Base-by-base conservation (phyloP, 2,113 vertebrate species). In the Delphinapterus leucas region DNA sequence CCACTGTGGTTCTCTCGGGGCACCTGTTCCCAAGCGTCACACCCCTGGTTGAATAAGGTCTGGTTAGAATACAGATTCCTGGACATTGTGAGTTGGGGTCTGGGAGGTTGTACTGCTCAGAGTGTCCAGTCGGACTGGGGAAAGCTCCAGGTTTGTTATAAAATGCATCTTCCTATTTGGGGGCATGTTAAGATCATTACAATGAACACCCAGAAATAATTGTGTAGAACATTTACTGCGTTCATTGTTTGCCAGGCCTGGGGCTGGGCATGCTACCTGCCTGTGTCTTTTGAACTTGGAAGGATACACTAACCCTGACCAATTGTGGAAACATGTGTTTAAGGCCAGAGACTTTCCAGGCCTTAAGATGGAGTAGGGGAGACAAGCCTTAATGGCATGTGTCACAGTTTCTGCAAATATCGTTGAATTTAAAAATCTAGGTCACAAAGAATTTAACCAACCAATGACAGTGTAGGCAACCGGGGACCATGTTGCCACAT, bases 401-500 rank as follows among this genome's bases (percentile, higher is more conserved):
- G n/a, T 7, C 63, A 53, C 4, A 8, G 38, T 53, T n/a, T 71
- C 73, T 80, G 53, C 67, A 41, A 80, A 70, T 73, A 41, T 13
- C 11, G 31, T 73, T 10, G 2, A 17, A 70, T 26, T 90, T 41
- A 26, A 79, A 68, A 25, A 58, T 53, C 8, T 8, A 65, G n/a
- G 68, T 41, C 21, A 81, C 47, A 31, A 26, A 60, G n/a, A 9
- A 77, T 58, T 71, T 18, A 61, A 13, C 81, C 84, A 33, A 61
- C 73, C 11, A 5, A 36, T 3, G 9, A 60, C 28, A 41, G 33
- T 6, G 47, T 23, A 49, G 41, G 53, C 44, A 25, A 44, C 28
- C 31, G 7, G 31, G 2, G 9, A 7, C 73, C n/a, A 3, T 0
- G 12, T 41, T 53, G 33, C 36, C 61, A 0, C 12, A 25, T 12